Evolutionary conservation across 2,113 vertebrate species (phyloP), one percentile per base, ranked within the genome.

Genomic region (Myotis lucifugus): DNA sequence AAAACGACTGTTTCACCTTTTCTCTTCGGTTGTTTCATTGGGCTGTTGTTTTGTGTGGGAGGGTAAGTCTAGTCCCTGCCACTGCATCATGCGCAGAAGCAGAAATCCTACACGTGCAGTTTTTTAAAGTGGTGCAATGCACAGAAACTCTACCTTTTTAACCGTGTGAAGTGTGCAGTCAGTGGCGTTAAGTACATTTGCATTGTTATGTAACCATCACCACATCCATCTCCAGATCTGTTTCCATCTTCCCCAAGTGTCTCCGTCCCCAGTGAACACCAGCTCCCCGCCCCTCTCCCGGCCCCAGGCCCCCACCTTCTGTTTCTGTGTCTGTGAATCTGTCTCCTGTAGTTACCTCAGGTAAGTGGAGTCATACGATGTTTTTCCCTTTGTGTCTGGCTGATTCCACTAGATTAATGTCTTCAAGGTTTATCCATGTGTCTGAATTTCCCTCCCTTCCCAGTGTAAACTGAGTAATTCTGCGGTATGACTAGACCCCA

Each of bases 401-500:
- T 50, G 12, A 15, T 48, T 29, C 48, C 69, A 48, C n/a, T 15
- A 8, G 18, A 37, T 0, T 21, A 8, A 18, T 1, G 32, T 29
- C 52, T 70, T 56, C 13, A 13, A 29, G 77, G 3, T 5, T 18
- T 23, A 21, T n/a, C 5, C 59, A 0, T 12, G 19, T 32, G 81
- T 59, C 48, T 5, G 7, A 23, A 29, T 14, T 3, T 69, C 85
- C 93, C 67, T 64, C 91, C 54, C 32, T 69, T 48, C 25, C 1
- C 27, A 37, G 54, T 32, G 21, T 0, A 4, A 76, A 84, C 27
- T 6, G 37, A 34, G 1, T 32, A 9, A 21, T 1, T 6, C 54
- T 3, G 0, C 7, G 3, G 25, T 8, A 0, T 1, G n/a, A 46
- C 3, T 0, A 9, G 0, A 7, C 10, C 23, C 6, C 78, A 2